Base-by-base conservation (phyloP, 1,140 invertebrate genomes). In the Harlomillsia oculata region DNA sequence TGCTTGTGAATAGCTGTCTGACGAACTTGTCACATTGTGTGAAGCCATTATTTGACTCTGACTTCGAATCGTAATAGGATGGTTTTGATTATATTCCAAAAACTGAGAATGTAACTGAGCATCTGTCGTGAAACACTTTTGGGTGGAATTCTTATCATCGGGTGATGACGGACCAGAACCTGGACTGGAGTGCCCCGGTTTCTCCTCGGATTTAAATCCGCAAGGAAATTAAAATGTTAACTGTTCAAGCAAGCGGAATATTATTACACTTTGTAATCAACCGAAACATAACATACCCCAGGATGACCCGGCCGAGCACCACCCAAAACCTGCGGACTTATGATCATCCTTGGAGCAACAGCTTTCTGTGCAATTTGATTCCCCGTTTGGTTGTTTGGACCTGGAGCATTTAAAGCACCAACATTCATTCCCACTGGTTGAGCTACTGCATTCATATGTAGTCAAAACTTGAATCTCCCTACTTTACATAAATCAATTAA, bases 261-360 rank as follows among this genome's bases (percentile, higher is more conserved):
- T 48, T 34, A 48, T 21, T 21, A 23, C 1, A 21, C 25, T 18
- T 32, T 5, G 23, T 44, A 44, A 25, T 34, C n/a, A n/a, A 44
- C 20, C 8, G 25, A 48, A 48, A 0, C 0, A 11, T 32, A 16
- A 78, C 82, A 82, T 80, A 87, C 85, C 70, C 81, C 82, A 67
- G 84, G 83, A 68, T 79, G 78, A 66, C 85, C 83, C 56, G 85
- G 82, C 69, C 88, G 77, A 21, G 84, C 76, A 54, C 83, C 83
- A 62, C 89, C 82, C 73, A 91, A 81, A 69, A 89, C 87, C 52
- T 80, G 79, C 67, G 81, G 78, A 62, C 82, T 82, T 65, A 88
- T 82, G 58, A 91, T 83, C 56, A 90, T 82, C 59, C 87, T 77
- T 14, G 84, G 60, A 46, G 55, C 46, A n/a, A 52, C n/a, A 5